Base-by-base conservation (phyloP, 1,140 invertebrate species). In the Danaus melanippus region DNA sequence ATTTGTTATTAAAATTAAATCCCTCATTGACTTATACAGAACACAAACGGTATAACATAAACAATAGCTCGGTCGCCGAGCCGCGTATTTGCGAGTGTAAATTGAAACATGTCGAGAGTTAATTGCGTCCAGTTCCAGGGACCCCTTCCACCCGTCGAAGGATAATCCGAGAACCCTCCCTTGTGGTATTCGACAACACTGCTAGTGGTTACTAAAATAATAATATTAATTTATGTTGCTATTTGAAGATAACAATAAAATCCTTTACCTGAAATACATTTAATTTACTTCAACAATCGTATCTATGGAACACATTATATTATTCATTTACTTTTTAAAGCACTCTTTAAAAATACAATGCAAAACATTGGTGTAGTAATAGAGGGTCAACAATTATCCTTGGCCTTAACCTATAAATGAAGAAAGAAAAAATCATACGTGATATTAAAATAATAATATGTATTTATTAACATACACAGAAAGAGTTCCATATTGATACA, bases 41-140 rank as follows among this genome's bases (percentile, higher is more conserved):
- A 40, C 10, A 10, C 46, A 32, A 42, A 56, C 17, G 46, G 10
- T 58, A 59, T 53, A 64, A 58, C 41, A 42, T 55, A 51, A 64
- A 67, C 58, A 71, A 69, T 67, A 48, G 65, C 21, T 32, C 50
- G 63, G 62, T 67, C 64, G 62, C 61, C 46, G 65, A 62, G 64
- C 44, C 52, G 60, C 60, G 74, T 76, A 75, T 80, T 80, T 80
- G 78, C 69, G 76, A 81, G 76, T 84, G 75, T 81, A 84, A 84
- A 84, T 83, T 83, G 79, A 80, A 79, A 80, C 79, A 83, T 83
- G 79, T 80, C 70, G 74, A 64, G 67, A 75, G 74, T 79, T 83
- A 80, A 81, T 83, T 83, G 79, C 71, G 74, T 79, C 72, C 66
- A 76, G 66, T 60, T 64, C 64, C 58, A 59, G 49, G 53, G 44